Base-by-base conservation (phyloP, 2,888 invertebrate genomes). In the Campoplex capitator region DNA sequence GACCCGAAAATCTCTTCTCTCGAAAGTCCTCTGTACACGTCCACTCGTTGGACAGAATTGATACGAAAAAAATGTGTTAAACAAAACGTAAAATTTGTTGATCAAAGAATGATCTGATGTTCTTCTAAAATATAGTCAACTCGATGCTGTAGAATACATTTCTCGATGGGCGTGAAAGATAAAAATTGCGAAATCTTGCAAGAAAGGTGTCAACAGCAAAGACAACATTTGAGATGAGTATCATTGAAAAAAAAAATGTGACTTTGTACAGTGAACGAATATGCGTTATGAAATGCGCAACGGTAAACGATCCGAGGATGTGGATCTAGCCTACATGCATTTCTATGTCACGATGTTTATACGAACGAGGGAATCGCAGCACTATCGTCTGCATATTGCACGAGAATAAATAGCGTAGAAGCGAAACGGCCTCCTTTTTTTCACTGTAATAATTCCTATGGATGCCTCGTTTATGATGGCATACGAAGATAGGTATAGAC, bases 351-450 rank as follows among this genome's bases (percentile, higher is more conserved):
- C 68, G 56, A 56, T 38, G 32, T 67, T 0, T 38, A 18, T 28
- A 56, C 8, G 32, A 45, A 42, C 32, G 16, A 76, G 23, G 45
- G 28, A 76, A 76, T 76, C 76, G 23, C 45, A 58, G n/a, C 23
- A 42, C 45, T 70, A 32, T 23, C 38, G 18, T 71, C 58, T 70
- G 79, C 79, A 79, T 79, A 79, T 79, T 71, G 71, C 48, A 71
- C 28, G 79, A 58, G 58, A n/a, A 58, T 48, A 45, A 45, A 9
- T 56, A 68, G 58, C 58, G 13, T 68, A 45, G 11, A 71, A 78
- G 54, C 78, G 35, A 79, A 79, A 71, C 58, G 79, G 70, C 79
- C 70, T 70, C 48, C 71, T 79, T 70, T 68, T 76, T 77, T 51
- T 35, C 48, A 23, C 51, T 67, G 16, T 77, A 67, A 79, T 58